Conservation (phyloP, 2,113 vertebrate genomes). For the Ptilorrhoa leucosticta region DNA sequence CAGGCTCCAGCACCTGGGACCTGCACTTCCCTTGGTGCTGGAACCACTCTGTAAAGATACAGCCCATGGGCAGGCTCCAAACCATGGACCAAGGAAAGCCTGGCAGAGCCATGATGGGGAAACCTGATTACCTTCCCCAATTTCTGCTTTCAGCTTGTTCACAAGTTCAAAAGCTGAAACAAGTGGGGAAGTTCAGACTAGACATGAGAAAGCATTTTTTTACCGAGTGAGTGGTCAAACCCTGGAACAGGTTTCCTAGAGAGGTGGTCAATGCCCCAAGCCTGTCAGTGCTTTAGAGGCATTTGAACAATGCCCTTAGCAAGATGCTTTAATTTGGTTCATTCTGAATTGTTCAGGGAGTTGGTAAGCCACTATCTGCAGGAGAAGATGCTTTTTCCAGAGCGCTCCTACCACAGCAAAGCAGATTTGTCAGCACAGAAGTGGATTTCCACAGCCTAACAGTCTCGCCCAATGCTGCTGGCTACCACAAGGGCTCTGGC, state of each 20-base stretch:
- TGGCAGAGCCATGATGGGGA: neutral
- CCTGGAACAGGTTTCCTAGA: neutral
- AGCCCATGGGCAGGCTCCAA: neutral
- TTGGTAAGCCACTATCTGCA: neutral
- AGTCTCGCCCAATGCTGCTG: neutral
- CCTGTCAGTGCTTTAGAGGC: neutral
- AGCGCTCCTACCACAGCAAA: neutral
- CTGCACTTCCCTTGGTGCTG: accelerated
- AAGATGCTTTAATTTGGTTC: neutral
- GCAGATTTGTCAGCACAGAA: neutral
- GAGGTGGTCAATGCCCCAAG: accelerated
- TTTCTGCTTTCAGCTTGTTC: neutral
- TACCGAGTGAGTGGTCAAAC: neutral
- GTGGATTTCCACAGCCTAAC: neutral
- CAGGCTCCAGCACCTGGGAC: neutral
- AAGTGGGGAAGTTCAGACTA: neutral
- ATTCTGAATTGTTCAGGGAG: neutral
- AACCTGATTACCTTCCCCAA: neutral
- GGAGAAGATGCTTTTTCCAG: neutral
- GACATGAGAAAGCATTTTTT: neutral
- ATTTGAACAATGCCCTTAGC: neutral
- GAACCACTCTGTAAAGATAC: neutral
- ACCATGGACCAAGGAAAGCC: neutral
- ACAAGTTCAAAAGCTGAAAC: neutral
- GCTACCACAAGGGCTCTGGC: neutral